Evolutionary conservation across 23 tunicate genomes (phyloP).

Genomic region (Diplosoma virens): DNA sequence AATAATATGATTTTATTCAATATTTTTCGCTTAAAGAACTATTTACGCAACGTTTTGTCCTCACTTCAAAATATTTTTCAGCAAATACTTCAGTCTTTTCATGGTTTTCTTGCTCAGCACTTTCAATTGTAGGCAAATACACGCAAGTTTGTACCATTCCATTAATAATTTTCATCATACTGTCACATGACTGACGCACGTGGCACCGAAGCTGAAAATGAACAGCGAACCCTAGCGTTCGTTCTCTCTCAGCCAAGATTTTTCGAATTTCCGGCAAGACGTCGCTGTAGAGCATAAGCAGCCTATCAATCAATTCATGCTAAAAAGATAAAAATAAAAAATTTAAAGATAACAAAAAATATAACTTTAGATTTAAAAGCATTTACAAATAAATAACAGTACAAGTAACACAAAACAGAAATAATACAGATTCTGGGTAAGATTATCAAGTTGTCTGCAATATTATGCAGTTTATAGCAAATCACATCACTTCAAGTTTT

Average conservation of each 20-base stretch:
- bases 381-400: too few relatives aligned
- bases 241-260: neutral
- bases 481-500: too few relatives aligned
- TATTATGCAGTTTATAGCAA: too few relatives aligned
- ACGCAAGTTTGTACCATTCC: constrained; percentile 26
- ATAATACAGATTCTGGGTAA: too few relatives aligned
- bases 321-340: too few relatives aligned
- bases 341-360: too few relatives aligned
- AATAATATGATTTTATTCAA: too few relatives aligned
- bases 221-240: neutral
- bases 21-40: too few relatives aligned
- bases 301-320: constrained; percentile 18
- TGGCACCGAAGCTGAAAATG: constrained; percentile 29
- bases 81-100: constrained; percentile 16
- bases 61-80: constrained; percentile 49
- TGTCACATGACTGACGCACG: constrained; percentile 31
- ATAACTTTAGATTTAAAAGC: too few relatives aligned
- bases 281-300: constrained; percentile 25
- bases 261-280: constrained; percentile 8
- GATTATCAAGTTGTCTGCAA: too few relatives aligned
- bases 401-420: too few relatives aligned
- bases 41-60: too few relatives aligned
- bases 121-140: constrained; percentile 38
- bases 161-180: constrained; percentile 17
- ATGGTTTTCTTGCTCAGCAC: constrained; percentile 1